A percentile compares a stretch with the other conserved stretches of the same genome.
Evolutionary conservation across 2,888 invertebrate genomes (phyloP).

Genomic region (Protodeltote pygarga): DNA sequence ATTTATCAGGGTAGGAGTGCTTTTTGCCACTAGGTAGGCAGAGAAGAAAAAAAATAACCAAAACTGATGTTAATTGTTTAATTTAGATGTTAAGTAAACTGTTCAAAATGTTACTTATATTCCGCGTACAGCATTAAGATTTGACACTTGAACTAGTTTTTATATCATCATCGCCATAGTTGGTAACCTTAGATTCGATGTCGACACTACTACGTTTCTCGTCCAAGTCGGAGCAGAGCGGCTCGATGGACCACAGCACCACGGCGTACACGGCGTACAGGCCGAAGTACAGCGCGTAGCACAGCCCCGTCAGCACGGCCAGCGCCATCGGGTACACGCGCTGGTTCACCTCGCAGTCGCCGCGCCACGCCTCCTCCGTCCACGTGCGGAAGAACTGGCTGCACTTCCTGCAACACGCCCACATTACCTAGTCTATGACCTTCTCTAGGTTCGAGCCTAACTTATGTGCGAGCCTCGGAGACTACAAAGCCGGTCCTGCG

Average conservation of each 20-base stretch:
- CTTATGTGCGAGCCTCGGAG: no score
- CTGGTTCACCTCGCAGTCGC: slow-evolving; percentile 44
- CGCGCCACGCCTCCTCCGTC: slow-evolving; percentile 68
- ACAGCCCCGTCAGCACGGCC: slow-evolving; percentile 56
- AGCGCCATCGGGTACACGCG: slow-evolving; percentile 59
- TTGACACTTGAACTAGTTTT: slow-evolving; percentile 49
- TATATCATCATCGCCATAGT: slow-evolving; percentile 59
- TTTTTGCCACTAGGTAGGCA: not conserved
- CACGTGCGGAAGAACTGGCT: slow-evolving; percentile 70
- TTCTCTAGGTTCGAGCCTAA: no score
- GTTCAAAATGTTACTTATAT: no score
- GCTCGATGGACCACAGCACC: slow-evolving; percentile 72
- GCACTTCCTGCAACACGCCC: slow-evolving; percentile 58
- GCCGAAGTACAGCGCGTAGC: slow-evolving; percentile 66
- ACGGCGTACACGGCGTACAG: slow-evolving; percentile 59
- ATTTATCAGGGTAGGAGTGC: no score
- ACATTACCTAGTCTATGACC: no score
- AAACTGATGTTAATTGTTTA: slow-evolving; percentile 8
- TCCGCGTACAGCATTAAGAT: slow-evolving; percentile 21
- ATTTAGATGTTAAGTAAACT: slow-evolving; percentile 17
- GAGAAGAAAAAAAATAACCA: not conserved
- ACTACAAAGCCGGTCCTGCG: no score
- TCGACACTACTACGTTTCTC: slow-evolving; percentile 33
- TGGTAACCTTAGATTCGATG: slow-evolving; percentile 52
- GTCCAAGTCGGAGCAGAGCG: slow-evolving; percentile 56